A percentile compares a stretch with the other conserved stretches of the same genome.
phyloP scores from a whole-genome alignment of 2,113 vertebrate genomes.

The Meriones unguiculatus region DNA sequence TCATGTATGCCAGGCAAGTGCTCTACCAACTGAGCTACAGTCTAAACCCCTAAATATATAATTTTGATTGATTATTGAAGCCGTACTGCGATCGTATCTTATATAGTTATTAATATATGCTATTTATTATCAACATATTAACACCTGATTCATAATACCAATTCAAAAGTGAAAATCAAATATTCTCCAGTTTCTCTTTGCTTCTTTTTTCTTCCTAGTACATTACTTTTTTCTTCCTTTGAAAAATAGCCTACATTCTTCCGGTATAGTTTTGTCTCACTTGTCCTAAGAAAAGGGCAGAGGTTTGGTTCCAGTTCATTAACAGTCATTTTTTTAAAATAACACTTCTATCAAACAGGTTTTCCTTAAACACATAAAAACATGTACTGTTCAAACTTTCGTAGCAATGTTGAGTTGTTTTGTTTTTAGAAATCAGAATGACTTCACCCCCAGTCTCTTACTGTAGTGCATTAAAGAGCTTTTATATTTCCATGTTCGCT shows the following conservation, averaged over 20 bases:
- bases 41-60: not conserved
- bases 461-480: slow-evolving; percentile 10
- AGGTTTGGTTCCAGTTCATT: not conserved
- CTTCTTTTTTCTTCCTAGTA: slow-evolving; percentile 28
- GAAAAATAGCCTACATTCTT: not conserved
- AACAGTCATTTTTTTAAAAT: slow-evolving; percentile 18
- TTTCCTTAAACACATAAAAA: slow-evolving; percentile 45
- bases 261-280: not conserved
- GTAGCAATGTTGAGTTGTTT: not conserved
- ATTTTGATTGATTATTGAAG: slow-evolving; percentile 37
- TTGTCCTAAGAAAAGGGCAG: slow-evolving; percentile 45
- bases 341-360: not conserved
- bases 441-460: not conserved
- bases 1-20: not conserved
- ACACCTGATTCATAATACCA: not conserved
- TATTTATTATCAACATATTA: slow-evolving; percentile 36
- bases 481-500: slow-evolving; percentile 2
- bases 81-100: slow-evolving; percentile 41
- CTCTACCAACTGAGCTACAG: not conserved
- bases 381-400: not conserved
- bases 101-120: slow-evolving; percentile 21
- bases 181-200: slow-evolving; percentile 51
- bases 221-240: not conserved
- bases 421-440: slow-evolving; percentile 45
- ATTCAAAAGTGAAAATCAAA: slow-evolving; percentile 34